Conservation (phyloP, 92 coral and sea anemone species). For the Muricea muricata region DNA sequence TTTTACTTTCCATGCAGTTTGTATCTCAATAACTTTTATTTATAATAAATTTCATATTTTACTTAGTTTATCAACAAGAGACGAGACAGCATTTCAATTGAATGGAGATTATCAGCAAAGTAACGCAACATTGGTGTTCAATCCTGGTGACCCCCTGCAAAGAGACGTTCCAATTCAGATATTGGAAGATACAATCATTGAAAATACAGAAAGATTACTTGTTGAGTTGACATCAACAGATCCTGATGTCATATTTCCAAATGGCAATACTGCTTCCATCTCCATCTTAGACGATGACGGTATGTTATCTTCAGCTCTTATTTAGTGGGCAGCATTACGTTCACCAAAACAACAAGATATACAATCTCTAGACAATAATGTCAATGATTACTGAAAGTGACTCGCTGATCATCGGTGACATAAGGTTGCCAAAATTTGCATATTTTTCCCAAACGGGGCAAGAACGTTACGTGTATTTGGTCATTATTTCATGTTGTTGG, state of each 20-base stretch:
- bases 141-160: constrained; percentile 13
- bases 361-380: too few relatives aligned
- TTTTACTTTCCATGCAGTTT: too few relatives aligned
- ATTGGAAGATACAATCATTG: constrained; percentile 11
- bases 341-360: too few relatives aligned
- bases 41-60: background rate
- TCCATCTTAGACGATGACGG: constrained; percentile 25
- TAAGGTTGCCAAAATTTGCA: too few relatives aligned
- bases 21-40: background rate
- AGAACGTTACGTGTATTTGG: too few relatives aligned
- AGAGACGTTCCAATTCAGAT: constrained; percentile 9
- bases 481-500: too few relatives aligned
- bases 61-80: constrained; percentile 16
- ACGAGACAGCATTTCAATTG: background rate
- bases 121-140: background rate
- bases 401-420: too few relatives aligned
- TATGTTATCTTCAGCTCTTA: background rate
- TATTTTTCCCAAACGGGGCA: too few relatives aligned
- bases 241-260: constrained; percentile 15
- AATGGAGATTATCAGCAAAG: constrained; percentile 14
- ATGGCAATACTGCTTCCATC: constrained; percentile 17
- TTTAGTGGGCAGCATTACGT: too few relatives aligned
- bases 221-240: constrained; percentile 27
- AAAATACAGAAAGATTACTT: constrained; percentile 5
- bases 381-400: too few relatives aligned